A percentile compares a stretch with the other conserved stretches of the same genome.
phyloP scores from a whole-genome alignment of 1,140 invertebrate genomes.

The Bombus sylvicola region DNA sequence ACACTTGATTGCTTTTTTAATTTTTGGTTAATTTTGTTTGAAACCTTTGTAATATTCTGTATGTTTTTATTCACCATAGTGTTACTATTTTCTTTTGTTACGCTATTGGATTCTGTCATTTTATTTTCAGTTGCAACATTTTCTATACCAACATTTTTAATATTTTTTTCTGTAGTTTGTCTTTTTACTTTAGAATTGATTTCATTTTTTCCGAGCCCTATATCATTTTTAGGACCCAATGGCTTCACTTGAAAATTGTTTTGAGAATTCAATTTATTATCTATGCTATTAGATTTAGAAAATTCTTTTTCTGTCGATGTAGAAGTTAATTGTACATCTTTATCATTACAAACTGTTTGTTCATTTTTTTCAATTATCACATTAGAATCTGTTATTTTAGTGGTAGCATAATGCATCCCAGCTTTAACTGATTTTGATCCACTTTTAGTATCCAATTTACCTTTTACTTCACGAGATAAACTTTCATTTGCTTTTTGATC shows the following conservation, averaged over 20 bases:
- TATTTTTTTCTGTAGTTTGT: slow-evolving; percentile 50
- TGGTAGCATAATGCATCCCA: slow-evolving; percentile 24
- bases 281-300: slow-evolving; percentile 27
- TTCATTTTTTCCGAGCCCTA: slow-evolving; percentile 72
- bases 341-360: slow-evolving; percentile 52
- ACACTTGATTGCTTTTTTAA: slow-evolving; percentile 72
- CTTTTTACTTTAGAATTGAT: slow-evolving; percentile 73
- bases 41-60: slow-evolving; percentile 47
- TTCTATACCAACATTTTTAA: slow-evolving; percentile 51
- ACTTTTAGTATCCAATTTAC: slow-evolving; percentile 48
- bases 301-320: slow-evolving; percentile 73
- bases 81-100: slow-evolving; percentile 38
- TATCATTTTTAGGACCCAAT: slow-evolving; percentile 62
- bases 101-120: slow-evolving; percentile 7
- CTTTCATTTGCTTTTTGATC: slow-evolving; percentile 51
- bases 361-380: slow-evolving; percentile 53
- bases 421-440: slow-evolving; percentile 48
- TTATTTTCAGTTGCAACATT: slow-evolving; percentile 40
- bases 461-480: slow-evolving; percentile 36
- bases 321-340: slow-evolving; percentile 66
- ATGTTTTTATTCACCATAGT: slow-evolving; percentile 32
- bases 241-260: slow-evolving; percentile 47
- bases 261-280: slow-evolving; percentile 65
- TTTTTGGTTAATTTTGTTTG: slow-evolving; percentile 58
- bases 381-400: slow-evolving; percentile 59